Conservation (phyloP, 2,113 vertebrate genomes). For the Tyto alba region DNA sequence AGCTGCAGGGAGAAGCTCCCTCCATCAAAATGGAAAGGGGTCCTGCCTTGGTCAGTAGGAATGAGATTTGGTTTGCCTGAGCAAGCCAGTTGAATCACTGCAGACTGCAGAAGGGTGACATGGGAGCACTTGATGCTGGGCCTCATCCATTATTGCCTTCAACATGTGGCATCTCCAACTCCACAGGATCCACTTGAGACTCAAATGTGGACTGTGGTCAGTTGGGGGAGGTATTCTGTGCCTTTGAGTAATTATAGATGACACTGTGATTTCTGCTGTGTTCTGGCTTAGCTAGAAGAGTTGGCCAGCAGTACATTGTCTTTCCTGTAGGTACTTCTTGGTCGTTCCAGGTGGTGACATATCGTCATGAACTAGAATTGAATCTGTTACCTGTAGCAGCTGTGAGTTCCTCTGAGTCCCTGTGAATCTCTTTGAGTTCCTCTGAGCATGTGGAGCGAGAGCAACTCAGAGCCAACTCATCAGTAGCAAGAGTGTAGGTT, state of each 20-base stretch:
- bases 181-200: background rate
- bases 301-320: background rate
- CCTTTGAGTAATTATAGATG: background rate
- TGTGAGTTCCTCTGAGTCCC: background rate
- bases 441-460: background rate
- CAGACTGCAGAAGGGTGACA: background rate
- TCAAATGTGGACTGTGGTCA: accelerated
- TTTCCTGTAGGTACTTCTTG: background rate
- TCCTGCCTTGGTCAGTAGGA: background rate
- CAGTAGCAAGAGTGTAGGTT: accelerated
- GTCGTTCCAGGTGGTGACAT: background rate
- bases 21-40: background rate
- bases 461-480: background rate
- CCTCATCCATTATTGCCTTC: background rate
- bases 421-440: background rate
- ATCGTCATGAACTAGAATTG: background rate
- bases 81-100: background rate
- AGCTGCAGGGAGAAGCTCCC: background rate
- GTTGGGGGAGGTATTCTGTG: background rate
- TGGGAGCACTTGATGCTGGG: background rate
- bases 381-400: background rate
- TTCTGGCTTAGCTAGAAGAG: background rate
- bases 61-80: background rate
- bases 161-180: background rate
- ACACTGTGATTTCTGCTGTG: background rate